Conservation (phyloP, 2,888 invertebrate genomes). For the Apotomis capreana region DNA sequence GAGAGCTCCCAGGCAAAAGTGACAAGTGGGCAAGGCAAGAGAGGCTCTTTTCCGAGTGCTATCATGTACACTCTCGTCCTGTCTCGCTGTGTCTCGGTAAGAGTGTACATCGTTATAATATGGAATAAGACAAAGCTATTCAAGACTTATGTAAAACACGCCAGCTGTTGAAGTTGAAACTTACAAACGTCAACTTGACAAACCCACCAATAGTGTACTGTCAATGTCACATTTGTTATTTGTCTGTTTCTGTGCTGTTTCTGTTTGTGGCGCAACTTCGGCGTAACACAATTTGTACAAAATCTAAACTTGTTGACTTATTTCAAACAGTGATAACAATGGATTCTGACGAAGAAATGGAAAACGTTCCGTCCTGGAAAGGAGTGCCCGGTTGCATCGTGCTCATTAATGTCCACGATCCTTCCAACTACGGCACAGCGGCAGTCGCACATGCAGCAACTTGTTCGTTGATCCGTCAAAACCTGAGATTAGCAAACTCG, state of each 20-base stretch:
- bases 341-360: conserved; percentile 72
- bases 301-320: background rate
- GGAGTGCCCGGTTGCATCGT: conserved; percentile 72
- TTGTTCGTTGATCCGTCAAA: conserved; percentile 65
- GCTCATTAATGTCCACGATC: conserved; percentile 67
- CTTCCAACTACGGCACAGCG: conserved; percentile 53
- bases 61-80: too few species aligned
- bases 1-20: too few species aligned
- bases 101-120: too few species aligned
- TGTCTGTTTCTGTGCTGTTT: background rate
- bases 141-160: conserved; percentile 11
- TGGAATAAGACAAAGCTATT: conserved; percentile 10
- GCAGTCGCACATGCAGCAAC: conserved; percentile 63
- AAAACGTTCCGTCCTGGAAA: conserved; percentile 59
- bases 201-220: background rate
- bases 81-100: too few species aligned
- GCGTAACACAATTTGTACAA: background rate
- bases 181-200: conserved; percentile 1
- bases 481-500: conserved; percentile 61
- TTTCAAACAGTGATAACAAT: conserved; percentile 47
- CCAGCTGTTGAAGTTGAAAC: background rate
- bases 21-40: too few species aligned
- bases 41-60: too few species aligned
- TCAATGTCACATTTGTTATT: conserved; percentile 1
- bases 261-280: conserved; percentile 14